These are phyloP conservation scores for Ostrea edulis DNA, from an alignment of 1,140 invertebrate genomes.

Conservation along the genomic window DNA sequence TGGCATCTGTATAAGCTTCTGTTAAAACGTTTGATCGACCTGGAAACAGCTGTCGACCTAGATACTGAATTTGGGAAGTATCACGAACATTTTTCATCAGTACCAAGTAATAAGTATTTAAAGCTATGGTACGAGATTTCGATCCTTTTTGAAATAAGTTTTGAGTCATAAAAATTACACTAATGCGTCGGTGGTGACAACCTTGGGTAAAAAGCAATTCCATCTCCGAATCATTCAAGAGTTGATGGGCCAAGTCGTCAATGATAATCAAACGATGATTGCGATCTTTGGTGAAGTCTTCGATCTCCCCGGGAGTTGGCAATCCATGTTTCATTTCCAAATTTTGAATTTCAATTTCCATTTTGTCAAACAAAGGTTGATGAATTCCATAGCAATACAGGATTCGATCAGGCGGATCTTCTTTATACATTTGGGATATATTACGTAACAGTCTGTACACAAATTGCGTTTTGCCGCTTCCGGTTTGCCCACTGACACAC, in stretches of 20 bases:
- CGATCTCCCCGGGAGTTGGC: constrained; percentile 40
- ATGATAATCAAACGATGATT: too few relatives aligned
- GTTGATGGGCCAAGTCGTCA: too few relatives aligned
- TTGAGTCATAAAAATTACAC: constrained; percentile 48
- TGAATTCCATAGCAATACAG: constrained; percentile 54
- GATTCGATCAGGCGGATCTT: constrained; percentile 27
- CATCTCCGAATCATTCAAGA: too few relatives aligned
- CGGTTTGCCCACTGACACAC: too few relatives aligned
- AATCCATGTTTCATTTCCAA: constrained; percentile 29
- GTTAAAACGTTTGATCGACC: constrained; percentile 27
- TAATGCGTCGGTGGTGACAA: constrained; percentile 45
- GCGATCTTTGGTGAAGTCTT: too few relatives aligned
- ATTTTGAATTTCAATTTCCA: constrained; percentile 46
- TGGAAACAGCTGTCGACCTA: constrained; percentile 48
- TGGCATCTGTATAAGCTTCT: constrained; percentile 45
- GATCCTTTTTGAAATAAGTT: constrained; percentile 48
- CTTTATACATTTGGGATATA: constrained; percentile 40
- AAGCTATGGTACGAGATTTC: constrained; percentile 41
- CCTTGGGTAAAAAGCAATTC: constrained; percentile 58
- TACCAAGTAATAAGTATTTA: constrained; percentile 49
- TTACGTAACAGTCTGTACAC: not conserved
- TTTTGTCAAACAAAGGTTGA: constrained; percentile 54
- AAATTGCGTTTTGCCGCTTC: not conserved
- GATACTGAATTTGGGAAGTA: constrained; percentile 34
- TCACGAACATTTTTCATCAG: constrained; percentile 51